Evolutionary conservation across 1,140 invertebrate species (phyloP).

Genomic region (Elysia chlorotica): DNA sequence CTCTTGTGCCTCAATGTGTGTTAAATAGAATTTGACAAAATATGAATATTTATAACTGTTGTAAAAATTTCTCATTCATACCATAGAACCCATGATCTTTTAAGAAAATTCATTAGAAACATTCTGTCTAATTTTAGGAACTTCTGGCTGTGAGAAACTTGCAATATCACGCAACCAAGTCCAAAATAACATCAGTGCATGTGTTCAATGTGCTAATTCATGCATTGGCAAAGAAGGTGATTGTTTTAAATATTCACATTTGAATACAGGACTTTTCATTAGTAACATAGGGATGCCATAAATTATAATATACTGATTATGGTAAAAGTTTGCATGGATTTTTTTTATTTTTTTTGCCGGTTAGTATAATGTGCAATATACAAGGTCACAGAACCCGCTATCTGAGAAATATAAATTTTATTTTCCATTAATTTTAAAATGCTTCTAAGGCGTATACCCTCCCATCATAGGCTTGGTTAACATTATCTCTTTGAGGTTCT

Average conservation of each 20-base stretch:
- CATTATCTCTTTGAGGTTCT: too few species aligned
- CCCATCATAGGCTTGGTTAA: too few species aligned
- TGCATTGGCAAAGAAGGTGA: constrained; percentile 21
- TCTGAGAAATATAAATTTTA: too few species aligned
- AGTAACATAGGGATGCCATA: too few species aligned
- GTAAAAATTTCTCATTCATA: not conserved
- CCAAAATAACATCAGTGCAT: not conserved
- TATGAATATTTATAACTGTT: not conserved
- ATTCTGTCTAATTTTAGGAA: constrained; percentile 7
- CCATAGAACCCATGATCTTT: not conserved
- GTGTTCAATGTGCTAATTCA: constrained; percentile 13
- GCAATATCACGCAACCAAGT: not conserved
- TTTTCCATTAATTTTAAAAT: too few species aligned
- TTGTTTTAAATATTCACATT: not conserved
- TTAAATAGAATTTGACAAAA: not conserved
- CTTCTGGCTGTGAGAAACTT: constrained; percentile 8
- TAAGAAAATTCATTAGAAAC: not conserved
- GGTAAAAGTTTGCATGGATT: too few species aligned
- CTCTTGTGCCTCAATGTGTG: not conserved
- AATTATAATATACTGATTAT: too few species aligned
- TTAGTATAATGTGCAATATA: not conserved
- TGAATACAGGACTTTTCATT: too few species aligned
- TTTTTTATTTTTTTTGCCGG: not conserved
- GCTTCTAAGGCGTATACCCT: too few species aligned
- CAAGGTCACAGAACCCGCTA: too few species aligned